Evolutionary conservation across 35 echinoderm and acorn worm genomes (phyloP).

Genomic region (Nesometra sesokonis): DNA sequence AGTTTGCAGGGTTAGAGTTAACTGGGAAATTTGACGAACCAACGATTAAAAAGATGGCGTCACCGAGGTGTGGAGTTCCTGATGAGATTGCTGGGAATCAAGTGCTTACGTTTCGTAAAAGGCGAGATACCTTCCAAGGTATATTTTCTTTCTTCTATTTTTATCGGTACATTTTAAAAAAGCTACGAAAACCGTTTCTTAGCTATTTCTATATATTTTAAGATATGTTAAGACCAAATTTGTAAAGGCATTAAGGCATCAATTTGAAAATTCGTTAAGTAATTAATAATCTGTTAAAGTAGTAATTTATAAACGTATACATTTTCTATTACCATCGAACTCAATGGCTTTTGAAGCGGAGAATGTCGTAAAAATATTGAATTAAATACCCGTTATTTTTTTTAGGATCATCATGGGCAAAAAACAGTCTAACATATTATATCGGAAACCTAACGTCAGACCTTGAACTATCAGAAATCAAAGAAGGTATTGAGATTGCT

Average conservation of each 20-base stretch:
- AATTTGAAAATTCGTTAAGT: too few relatives aligned
- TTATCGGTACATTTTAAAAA: too few relatives aligned
- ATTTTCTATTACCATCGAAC: too few relatives aligned
- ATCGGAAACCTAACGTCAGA: background rate
- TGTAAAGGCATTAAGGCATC: too few relatives aligned
- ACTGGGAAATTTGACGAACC: conserved; percentile 12
- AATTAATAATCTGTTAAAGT: too few relatives aligned
- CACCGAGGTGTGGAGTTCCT: background rate
- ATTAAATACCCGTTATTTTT: too few relatives aligned
- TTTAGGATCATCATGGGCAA: background rate
- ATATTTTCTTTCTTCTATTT: background rate
- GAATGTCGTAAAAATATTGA: too few relatives aligned
- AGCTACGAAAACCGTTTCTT: too few relatives aligned
- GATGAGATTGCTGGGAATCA: background rate
- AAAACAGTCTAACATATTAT: background rate
- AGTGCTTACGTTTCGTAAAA: background rate
- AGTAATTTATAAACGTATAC: too few relatives aligned
- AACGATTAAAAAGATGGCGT: background rate
- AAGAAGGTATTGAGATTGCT: background rate
- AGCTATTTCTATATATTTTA: too few relatives aligned
- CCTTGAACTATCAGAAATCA: background rate
- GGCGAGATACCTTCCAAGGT: background rate
- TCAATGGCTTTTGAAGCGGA: too few relatives aligned
- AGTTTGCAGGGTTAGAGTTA: background rate
- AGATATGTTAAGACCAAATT: too few relatives aligned